Base-by-base conservation (phyloP, 2,797 vertebrate species). In the Ctenochaetus hawaiiensis region DNA sequence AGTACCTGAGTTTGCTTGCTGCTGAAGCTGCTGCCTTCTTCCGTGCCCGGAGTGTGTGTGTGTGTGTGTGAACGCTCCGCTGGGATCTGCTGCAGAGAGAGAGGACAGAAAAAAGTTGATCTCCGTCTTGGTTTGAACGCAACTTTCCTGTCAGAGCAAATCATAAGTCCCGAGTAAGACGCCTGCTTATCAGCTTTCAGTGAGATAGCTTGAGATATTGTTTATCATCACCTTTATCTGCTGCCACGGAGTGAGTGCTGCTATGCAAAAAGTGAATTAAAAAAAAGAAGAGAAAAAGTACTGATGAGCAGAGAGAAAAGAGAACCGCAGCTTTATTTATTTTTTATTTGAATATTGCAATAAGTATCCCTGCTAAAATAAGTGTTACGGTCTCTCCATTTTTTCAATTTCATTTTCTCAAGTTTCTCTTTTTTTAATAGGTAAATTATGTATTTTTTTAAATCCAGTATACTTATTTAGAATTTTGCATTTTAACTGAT, bases 1-100 rank as follows among this genome's bases (percentile, higher is more conserved):
- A 94, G 95, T 95, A 94, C 75, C 77, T 70, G 86, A 81, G 72
- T 77, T 81, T 54, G 16, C 23, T 54, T 56, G 30, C 5, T 30
- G 80, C 72, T 58, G 72, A 39, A 2, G 59, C 60, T 72, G 58
- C 52, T 39, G 47, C 23, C 61, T 61, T 54, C 13, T 66, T 63
- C 62, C 26, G 77, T 60, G 20, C 67, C 53, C 73, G 30, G 70
- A 60, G 41, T 37, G 26, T 30, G 26, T 30, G 26, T 30, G 26
- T 30, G 26, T 48, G 20, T 49, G 72, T 44, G 12, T 2, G 12
- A n/a, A 63, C 51, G 73, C 85, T 76, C 81, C 79, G 67, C 68
- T 44, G 82, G 77, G 70, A 80, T 79, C 41, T 53, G 76, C 75
- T 64, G 75, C 80, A 47, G n/a, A 48, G n/a, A 67, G 26, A 77